Evolutionary conservation across 2,888 invertebrate species (phyloP).

Genomic region (Alsophila aescularia): DNA sequence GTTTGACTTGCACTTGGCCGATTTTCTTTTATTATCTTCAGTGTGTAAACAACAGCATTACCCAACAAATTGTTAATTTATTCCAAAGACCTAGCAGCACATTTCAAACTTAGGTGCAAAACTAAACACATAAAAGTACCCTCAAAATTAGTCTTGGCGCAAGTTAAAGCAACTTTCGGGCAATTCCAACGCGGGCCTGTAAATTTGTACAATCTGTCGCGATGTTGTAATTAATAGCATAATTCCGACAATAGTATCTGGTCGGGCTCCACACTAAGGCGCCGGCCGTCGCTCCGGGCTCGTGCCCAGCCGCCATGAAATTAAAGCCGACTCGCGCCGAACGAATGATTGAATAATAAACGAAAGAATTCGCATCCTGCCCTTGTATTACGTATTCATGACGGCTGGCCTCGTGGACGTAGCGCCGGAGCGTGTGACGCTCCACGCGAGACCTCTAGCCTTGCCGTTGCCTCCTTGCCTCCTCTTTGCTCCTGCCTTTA

Average conservation of each 20-base stretch:
- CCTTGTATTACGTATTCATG: slow-evolving; percentile 84
- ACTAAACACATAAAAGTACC: slow-evolving; percentile 43
- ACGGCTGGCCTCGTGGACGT: slow-evolving; percentile 72
- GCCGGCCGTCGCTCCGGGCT: slow-evolving; percentile 66
- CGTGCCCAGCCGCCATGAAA: slow-evolving; percentile 84
- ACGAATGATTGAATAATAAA: slow-evolving; percentile 85
- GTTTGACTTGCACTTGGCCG: too few species aligned
- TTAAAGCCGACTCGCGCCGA: slow-evolving; percentile 83
- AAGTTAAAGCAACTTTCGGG: slow-evolving; percentile 47
- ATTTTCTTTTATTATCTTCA: too few species aligned
- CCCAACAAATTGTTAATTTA: slow-evolving; percentile 29
- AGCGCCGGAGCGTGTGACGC: slow-evolving; percentile 45
- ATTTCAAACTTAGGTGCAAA: slow-evolving; percentile 39
- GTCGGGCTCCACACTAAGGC: slow-evolving; percentile 63
- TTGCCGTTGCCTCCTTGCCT: slow-evolving; percentile 34
- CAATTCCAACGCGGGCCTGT: slow-evolving; percentile 47
- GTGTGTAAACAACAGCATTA: too few species aligned
- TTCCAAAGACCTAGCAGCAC: slow-evolving; percentile 30
- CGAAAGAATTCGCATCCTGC: slow-evolving; percentile 83
- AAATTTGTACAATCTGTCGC: slow-evolving; percentile 58
- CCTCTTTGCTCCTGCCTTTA: slow-evolving; percentile 32
- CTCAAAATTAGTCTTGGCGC: slow-evolving; percentile 45
- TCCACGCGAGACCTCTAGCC: slow-evolving; percentile 47
- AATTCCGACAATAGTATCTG: slow-evolving; percentile 54
- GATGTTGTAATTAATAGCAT: slow-evolving; percentile 60